A percentile compares a stretch with the other conserved stretches of the same genome.
These are phyloP conservation scores for Menidia beryllina DNA, from an alignment of 2,113 vertebrate genomes.

Conservation along the genomic window DNA sequence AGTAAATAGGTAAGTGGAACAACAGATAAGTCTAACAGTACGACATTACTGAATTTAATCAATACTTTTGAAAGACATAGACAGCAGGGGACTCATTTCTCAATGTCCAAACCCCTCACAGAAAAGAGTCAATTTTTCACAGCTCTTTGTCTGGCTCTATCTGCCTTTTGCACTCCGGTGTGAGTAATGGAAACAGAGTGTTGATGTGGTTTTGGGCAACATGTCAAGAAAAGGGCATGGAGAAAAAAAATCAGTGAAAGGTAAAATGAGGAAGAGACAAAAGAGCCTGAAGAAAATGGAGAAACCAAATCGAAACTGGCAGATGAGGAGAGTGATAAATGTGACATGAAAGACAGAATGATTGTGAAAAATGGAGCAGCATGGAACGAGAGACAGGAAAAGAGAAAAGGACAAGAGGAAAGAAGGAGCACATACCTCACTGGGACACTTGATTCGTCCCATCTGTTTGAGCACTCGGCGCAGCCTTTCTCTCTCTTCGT, in stretches of 20 bases:
- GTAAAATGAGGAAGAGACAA: constrained; percentile 43
- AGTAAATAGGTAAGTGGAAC: constrained; percentile 42
- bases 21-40: constrained; percentile 30
- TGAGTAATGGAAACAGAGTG: constrained; percentile 67
- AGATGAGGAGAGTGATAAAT: constrained; percentile 37
- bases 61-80: constrained; percentile 32
- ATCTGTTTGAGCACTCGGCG: constrained; percentile 96
- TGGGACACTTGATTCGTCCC: constrained; percentile 95
- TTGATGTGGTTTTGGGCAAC: constrained; percentile 71
- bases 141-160: constrained; percentile 36
- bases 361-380: constrained; percentile 27
- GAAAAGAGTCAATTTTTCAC: constrained; percentile 41
- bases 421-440: constrained; percentile 85
- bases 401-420: constrained; percentile 30
- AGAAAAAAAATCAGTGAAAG: constrained; percentile 29
- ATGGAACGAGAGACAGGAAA: constrained; percentile 28
- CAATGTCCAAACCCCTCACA: constrained; percentile 47
- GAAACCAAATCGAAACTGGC: constrained; percentile 40
- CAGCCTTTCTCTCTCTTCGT: constrained; percentile 91
- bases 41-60: constrained; percentile 23
- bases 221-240: constrained; percentile 59
- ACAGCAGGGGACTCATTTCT: constrained; percentile 35
- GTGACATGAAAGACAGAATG: constrained; percentile 33
- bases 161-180: constrained; percentile 45
- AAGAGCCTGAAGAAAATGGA: constrained; percentile 36